Evolutionary conservation across 2,888 invertebrate genomes (phyloP).

Genomic region (Lepidochrysops patricia): DNA sequence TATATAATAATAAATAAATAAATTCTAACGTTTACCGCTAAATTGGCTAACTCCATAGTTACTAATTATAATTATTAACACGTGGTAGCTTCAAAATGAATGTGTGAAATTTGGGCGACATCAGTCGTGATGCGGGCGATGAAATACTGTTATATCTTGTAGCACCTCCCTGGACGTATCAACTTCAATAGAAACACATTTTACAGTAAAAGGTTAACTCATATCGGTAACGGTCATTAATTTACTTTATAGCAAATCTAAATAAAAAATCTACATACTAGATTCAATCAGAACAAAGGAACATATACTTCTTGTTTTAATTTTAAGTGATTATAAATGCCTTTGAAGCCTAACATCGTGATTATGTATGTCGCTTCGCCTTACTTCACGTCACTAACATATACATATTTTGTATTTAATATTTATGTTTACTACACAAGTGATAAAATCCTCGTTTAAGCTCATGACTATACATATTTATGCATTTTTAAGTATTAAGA

Average conservation of each 20-base stretch:
- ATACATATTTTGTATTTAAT: background rate
- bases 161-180: conserved; percentile 28
- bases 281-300: background rate
- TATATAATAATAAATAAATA: too few relatives aligned
- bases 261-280: background rate
- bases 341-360: background rate
- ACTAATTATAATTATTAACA: background rate
- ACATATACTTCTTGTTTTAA: background rate
- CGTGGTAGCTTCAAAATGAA: background rate
- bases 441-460: background rate
- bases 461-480: background rate
- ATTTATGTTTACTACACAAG: background rate
- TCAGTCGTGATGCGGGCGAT: background rate
- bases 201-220: background rate
- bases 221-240: background rate
- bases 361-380: background rate
- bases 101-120: background rate
- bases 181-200: conserved; percentile 11
- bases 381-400: background rate
- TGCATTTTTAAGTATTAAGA: background rate
- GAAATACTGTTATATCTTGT: conserved; percentile 18
- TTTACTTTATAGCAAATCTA: background rate
- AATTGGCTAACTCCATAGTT: background rate
- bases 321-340: background rate
- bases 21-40: background rate